Evolutionary conservation across 1,140 invertebrate species (phyloP).

Genomic region (Nephila pilipes): DNA sequence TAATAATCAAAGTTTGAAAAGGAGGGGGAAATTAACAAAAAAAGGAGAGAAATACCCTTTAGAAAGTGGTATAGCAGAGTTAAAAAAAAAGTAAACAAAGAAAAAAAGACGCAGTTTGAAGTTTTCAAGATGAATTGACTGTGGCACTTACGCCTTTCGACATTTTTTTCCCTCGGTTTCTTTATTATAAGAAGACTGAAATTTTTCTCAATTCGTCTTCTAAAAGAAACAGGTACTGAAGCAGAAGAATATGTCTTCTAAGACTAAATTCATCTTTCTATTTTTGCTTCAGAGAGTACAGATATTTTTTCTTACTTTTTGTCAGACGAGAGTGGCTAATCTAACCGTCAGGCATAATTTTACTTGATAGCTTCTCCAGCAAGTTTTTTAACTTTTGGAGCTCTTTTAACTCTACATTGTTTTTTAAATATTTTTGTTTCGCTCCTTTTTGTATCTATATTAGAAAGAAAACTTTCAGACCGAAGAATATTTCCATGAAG

Average conservation of each 20-base stretch:
- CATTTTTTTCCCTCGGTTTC: neutral
- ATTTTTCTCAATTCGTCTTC: conserved; percentile 31
- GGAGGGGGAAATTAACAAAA: neutral
- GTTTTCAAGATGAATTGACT: conserved; percentile 51
- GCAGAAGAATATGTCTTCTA: neutral
- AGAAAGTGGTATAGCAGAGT: neutral
- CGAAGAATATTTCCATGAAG: no score
- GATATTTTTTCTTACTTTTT: neutral
- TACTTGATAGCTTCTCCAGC: neutral
- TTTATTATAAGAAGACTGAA: neutral
- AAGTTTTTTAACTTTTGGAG: neutral
- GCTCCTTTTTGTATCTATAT: neutral
- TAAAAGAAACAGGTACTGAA: neutral
- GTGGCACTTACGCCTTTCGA: conserved; percentile 22
- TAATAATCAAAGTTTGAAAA: neutral
- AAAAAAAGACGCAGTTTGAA: conserved; percentile 20
- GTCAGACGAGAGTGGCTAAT: neutral
- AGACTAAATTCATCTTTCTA: conserved; percentile 37
- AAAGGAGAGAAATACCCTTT: neutral
- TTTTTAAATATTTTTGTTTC: neutral
- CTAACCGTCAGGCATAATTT: neutral
- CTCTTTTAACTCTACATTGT: neutral
- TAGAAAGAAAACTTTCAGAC: no score
- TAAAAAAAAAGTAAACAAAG: conserved; percentile 51
- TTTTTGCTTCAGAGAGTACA: neutral